Base-by-base conservation (phyloP, 2,888 invertebrate species). In the Rosalia funebris region DNA sequence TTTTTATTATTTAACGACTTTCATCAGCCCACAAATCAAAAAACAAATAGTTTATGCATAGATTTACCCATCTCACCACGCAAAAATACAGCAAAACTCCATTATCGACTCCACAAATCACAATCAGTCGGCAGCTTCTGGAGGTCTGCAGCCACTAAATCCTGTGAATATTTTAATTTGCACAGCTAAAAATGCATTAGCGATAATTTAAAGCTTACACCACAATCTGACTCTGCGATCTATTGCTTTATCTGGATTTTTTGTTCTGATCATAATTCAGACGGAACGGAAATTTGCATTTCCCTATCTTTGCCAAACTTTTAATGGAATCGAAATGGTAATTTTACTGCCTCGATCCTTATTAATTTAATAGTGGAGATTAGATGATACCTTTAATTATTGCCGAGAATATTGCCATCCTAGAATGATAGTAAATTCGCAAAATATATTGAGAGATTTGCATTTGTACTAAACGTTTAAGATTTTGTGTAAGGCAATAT, bases 81-180 rank as follows among this genome's bases (percentile, higher is more conserved):
- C n/a, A n/a, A n/a, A n/a, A n/a, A n/a, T n/a, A n/a, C 74, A 72
- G 54, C 66, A 64, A 68, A 74, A 74, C 60, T 70, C 74, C 71
- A 73, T 73, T 71, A 73, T 71, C 68, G 66, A 61, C 52, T 47
- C 57, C 65, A 69, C 71, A 71, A 72, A 72, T 72, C 69, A 72
- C 68, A 68, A 68, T 62, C 70, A 64, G 64, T 63, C 56, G 53
- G 52, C 47, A 36, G 48, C 52, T 57, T 53, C 54, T 44, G 53
- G 61, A 17, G 45, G 32, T 45, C 50, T 47, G 57, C 55, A 36
- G 54, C 63, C 61, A 52, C 58, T 62, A 62, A 73, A 71, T 71
- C 67, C 66, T 55, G 68, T 66, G 69, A 71, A 74, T 75, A 74
- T 75, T 75, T 75, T 75, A 76, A 75, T 75, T 71, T 69, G 53